Base-by-base conservation (phyloP, 2,797 vertebrate species). In the Champsocephalus gunnari region DNA sequence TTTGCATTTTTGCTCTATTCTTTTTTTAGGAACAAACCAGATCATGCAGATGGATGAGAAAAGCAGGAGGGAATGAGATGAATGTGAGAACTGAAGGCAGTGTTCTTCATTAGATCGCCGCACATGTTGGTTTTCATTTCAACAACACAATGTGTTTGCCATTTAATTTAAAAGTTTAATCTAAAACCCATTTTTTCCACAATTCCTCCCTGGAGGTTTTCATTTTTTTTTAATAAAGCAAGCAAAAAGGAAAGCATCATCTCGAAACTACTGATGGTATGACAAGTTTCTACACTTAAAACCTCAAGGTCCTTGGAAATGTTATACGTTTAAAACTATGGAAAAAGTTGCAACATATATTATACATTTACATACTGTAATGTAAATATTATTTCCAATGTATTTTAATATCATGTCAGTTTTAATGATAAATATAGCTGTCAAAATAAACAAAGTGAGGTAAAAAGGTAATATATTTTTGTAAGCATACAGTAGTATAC, bases 21-120 rank as follows among this genome's bases (percentile, higher is more conserved):
- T 80, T 65, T 51, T 80, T 79, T 65, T 50, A 45, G 69, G 8
- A 54, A 14, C 41, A 13, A 57, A 75, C 21, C 44, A 70, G 58
- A 75, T 85, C 50, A 73, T 64, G 57, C 60, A 68, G 77, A 74
- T 71, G 59, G 51, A 81, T 57, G 57, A 78, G 49, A 75, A 34
- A 63, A 77, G 62, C 10, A 13, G 7, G 41, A 41, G 9, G 45
- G 45, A 45, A 73, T 47, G 14, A 72, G 45, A 79, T 56, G 61
- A 49, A 74, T 77, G 16, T 67, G 50, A 71, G 34, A 79, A 63
- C 24, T 51, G 16, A 60, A 17, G 12, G 57, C 43, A 34, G 11
- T 71, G 75, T 4, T 59, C 19, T 63, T 60, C 43, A 62, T 69
- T 61, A 58, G 61, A 66, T 73, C 11, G 11, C 41, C 75, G 16